Conservation (phyloP, 2,113 vertebrate genomes). For the Origma solitaria region DNA sequence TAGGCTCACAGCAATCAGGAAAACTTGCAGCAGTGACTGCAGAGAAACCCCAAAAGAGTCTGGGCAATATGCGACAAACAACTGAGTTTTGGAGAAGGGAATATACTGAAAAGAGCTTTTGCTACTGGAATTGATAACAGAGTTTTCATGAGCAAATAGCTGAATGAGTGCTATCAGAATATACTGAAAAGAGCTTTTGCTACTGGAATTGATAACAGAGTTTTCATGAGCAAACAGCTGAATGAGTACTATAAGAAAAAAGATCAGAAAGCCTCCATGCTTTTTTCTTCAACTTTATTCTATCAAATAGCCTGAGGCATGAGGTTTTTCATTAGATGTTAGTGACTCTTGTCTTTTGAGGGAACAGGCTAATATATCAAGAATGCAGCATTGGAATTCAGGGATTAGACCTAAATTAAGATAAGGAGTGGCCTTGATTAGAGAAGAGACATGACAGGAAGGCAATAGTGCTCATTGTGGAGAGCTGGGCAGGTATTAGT, state of each 20-base stretch:
- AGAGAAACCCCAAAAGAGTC: not conserved
- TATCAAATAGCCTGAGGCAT: not conserved
- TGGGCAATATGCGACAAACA: not conserved
- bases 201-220: not conserved
- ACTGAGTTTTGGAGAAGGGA: not conserved
- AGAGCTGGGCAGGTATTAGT: not conserved
- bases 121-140: not conserved
- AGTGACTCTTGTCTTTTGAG: not conserved
- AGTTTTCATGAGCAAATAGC: not conserved
- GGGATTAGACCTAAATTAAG: not conserved
- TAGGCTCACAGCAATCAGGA: not conserved
- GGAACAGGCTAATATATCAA: not conserved
- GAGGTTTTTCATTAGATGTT: not conserved
- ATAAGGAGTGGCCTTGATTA: not conserved
- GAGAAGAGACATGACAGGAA: not conserved
- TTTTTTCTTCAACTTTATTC: not conserved
- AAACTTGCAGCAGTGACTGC: not conserved
- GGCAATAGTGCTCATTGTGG: not conserved
- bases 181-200: not conserved
- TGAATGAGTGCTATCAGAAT: not conserved
- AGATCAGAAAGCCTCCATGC: not conserved
- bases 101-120: not conserved
- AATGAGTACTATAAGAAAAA: not conserved
- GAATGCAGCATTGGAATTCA: not conserved
- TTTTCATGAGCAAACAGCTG: not conserved